Conservation (phyloP, 2,113 vertebrate genomes). For the Crotophaga sulcirostris region DNA sequence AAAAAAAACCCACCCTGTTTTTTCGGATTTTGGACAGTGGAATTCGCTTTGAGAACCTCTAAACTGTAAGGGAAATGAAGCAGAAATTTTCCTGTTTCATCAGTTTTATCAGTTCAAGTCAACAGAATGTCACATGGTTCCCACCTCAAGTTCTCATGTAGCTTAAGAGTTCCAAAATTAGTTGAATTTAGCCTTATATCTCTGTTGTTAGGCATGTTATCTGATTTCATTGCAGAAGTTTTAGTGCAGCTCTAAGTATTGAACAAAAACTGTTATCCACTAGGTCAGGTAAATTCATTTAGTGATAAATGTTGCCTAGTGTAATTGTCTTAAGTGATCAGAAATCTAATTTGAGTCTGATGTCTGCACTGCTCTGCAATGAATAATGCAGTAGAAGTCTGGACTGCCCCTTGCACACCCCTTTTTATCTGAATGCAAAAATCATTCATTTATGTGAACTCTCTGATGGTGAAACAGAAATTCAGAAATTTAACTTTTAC, state of each 20-base stretch:
- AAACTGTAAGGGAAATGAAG: background rate
- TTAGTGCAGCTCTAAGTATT: background rate
- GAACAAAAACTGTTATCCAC: background rate
- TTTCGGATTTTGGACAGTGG: background rate
- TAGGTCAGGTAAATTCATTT: background rate
- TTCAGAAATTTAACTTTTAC: background rate
- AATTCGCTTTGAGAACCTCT: background rate
- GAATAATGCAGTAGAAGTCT: background rate
- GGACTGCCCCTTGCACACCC: background rate
- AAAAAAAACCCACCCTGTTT: rapidly evolving
- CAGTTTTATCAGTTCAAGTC: background rate
- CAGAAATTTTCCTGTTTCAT: background rate
- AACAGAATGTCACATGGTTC: background rate
- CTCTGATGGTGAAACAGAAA: background rate
- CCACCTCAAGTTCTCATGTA: background rate
- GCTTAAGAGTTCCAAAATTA: background rate
- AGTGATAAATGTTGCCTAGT: background rate
- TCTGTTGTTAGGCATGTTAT: rapidly evolving
- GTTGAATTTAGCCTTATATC: background rate
- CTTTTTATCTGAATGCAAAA: background rate
- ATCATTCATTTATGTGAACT: background rate
- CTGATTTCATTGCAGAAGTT: background rate
- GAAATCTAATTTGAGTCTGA: background rate
- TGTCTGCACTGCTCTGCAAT: background rate
- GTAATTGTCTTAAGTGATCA: background rate